phyloP scores from a whole-genome alignment of 2,113 vertebrate species.

The Coreoperca whiteheadi region DNA sequence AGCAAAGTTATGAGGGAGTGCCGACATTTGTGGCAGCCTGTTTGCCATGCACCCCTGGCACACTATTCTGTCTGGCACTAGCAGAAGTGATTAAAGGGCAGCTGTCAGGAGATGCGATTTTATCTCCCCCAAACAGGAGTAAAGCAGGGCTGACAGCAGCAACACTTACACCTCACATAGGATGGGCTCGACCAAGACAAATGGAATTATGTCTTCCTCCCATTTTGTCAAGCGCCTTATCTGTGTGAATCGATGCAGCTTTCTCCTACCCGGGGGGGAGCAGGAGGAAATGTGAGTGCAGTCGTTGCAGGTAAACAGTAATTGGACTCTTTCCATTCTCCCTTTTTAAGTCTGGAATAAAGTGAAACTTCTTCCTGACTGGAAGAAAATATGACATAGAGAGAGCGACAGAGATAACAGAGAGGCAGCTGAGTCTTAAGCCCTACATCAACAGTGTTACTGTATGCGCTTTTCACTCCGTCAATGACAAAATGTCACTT shows the following conservation, averaged over 20 bases:
- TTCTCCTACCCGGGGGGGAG: conserved; percentile 37
- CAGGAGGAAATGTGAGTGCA: conserved; percentile 38
- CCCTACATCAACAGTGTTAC: conserved; percentile 59
- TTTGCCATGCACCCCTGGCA: conserved; percentile 44
- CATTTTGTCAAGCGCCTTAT: conserved; percentile 75
- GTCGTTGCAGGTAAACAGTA: conserved; percentile 55
- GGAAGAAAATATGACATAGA: conserved; percentile 27
- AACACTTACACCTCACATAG: conserved; percentile 67
- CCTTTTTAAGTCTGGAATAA: conserved; percentile 49
- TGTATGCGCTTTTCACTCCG: conserved; percentile 18
- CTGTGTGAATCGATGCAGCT: conserved; percentile 72
- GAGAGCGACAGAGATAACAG: conserved; percentile 49
- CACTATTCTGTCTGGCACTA: conserved; percentile 47
- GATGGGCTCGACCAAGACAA: conserved; percentile 79
- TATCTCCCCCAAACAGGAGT: conserved; percentile 78
- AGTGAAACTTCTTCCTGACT: conserved; percentile 51
- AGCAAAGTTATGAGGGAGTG: conserved; percentile 13
- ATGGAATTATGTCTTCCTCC: conserved; percentile 76
- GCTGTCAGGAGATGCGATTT: conserved; percentile 78
- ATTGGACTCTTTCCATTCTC: conserved; percentile 57
- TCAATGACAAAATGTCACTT: conserved; percentile 69
- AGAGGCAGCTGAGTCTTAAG: conserved; percentile 52
- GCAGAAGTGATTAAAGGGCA: conserved; percentile 79
- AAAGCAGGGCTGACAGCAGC: conserved; percentile 76
- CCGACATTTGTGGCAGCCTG: conserved; percentile 19